phyloP scores from a whole-genome alignment of 2,888 invertebrate species.

The Seladonia tumulorum region DNA sequence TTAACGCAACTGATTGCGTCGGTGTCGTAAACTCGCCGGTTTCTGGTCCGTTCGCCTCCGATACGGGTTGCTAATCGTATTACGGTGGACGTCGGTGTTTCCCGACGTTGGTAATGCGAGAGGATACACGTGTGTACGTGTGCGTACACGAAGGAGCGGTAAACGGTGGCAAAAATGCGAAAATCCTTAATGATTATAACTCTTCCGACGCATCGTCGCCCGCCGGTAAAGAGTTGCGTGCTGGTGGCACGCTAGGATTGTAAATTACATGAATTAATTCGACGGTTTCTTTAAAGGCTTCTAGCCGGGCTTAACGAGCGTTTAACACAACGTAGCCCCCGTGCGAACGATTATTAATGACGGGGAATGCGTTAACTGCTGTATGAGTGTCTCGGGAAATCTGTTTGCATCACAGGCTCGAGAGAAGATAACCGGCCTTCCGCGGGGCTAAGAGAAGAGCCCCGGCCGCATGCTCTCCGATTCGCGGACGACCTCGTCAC shows the following conservation, averaged over 20 bases:
- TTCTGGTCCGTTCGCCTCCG: slow-evolving; percentile 10
- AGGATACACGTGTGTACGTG: neutral
- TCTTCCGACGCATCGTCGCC: slow-evolving; percentile 43
- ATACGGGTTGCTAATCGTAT: slow-evolving; percentile 39
- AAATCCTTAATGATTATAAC: slow-evolving; percentile 47
- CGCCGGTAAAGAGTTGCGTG: slow-evolving; percentile 32
- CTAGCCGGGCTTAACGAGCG: slow-evolving; percentile 62
- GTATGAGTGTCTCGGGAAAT: slow-evolving; percentile 47
- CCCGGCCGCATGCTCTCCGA: neutral
- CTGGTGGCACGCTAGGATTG: slow-evolving; percentile 48
- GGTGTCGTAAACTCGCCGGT: slow-evolving; percentile 11
- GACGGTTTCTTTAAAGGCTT: slow-evolving; percentile 57
- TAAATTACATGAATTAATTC: slow-evolving; percentile 70
- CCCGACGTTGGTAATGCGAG: slow-evolving; percentile 3
- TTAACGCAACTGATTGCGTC: slow-evolving; percentile 25
- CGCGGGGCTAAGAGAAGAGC: slow-evolving; percentile 9
- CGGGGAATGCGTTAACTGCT: slow-evolving; percentile 57
- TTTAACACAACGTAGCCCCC: slow-evolving; percentile 58
- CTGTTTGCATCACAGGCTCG: slow-evolving; percentile 43
- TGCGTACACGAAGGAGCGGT: neutral
- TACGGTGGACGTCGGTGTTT: slow-evolving; percentile 23
- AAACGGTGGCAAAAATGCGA: slow-evolving; percentile 27
- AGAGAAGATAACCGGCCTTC: slow-evolving; percentile 10
- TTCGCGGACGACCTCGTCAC: neutral
- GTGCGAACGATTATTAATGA: slow-evolving; percentile 64